phyloP scores from a whole-genome alignment of 2,113 vertebrate genomes.

The Grallaria varia region DNA sequence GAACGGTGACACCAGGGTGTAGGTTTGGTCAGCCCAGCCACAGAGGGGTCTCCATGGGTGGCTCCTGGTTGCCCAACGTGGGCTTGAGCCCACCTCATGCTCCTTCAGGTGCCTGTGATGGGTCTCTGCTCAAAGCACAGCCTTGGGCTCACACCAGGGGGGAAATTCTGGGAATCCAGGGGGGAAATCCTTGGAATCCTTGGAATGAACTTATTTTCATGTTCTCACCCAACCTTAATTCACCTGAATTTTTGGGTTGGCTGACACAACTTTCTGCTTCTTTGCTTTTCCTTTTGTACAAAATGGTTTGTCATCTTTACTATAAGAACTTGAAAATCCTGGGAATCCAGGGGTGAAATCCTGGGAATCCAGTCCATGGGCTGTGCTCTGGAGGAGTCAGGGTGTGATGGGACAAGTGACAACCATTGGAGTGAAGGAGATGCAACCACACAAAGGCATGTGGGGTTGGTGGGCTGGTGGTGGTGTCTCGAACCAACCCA shows the following conservation, averaged over 20 bases:
- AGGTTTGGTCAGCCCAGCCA: not conserved
- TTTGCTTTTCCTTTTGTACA: not conserved
- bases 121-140: not conserved
- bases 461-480: not conserved
- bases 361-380: no score
- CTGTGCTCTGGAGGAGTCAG: not conserved
- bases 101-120: not conserved
- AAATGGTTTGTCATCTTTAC: not conserved
- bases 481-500: not conserved
- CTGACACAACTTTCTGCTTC: not conserved
- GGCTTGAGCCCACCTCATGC: not conserved
- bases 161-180: not conserved
- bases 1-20: not conserved
- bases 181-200: no score
- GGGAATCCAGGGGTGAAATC: no score
- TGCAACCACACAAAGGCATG: rapidly evolving
- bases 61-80: not conserved
- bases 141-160: not conserved
- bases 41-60: not conserved
- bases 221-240: not conserved
- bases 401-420: not conserved
- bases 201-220: not conserved
- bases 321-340: not conserved
- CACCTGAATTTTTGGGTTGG: not conserved
- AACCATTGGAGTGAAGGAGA: not conserved